Evolutionary conservation across 2,888 invertebrate genomes (phyloP).

Genomic region (Auanema freiburgensis): DNA sequence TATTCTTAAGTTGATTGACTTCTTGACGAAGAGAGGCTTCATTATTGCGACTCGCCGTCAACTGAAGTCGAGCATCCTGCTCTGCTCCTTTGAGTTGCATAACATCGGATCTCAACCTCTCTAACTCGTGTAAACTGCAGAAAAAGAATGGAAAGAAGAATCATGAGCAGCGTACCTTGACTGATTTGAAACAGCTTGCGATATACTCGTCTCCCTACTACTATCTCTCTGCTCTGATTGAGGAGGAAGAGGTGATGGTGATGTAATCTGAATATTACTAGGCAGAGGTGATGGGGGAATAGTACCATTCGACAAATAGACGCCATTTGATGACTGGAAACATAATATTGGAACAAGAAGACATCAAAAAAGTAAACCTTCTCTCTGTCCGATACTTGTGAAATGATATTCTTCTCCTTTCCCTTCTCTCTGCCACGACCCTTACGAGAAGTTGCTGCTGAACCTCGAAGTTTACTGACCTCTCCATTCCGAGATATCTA

Average conservation of each 20-base stretch:
- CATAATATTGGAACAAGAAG: background rate
- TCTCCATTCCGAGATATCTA: conserved; percentile 7
- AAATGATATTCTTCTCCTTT: conserved; percentile 18
- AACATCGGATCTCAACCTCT: conserved; percentile 76
- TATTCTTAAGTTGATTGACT: conserved; percentile 79
- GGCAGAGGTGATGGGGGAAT: background rate
- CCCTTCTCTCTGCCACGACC: conserved; percentile 13
- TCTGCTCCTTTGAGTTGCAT: conserved; percentile 76
- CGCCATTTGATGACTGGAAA: no score
- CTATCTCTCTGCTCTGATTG: conserved; percentile 17
- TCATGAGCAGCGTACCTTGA: conserved; percentile 9
- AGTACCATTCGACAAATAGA: background rate
- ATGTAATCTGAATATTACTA: background rate
- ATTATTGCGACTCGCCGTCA: conserved; percentile 71
- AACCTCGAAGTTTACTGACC: background rate
- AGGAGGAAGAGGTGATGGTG: no score
- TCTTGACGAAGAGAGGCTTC: conserved; percentile 77
- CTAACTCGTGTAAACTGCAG: conserved; percentile 71
- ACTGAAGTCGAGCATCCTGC: conserved; percentile 76
- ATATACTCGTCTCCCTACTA: conserved; percentile 19
- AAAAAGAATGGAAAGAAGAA: no score
- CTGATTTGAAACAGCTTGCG: conserved; percentile 3
- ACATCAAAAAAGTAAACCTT: conserved; percentile 7
- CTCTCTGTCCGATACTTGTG: conserved; percentile 17
- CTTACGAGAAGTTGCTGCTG: conserved; percentile 3